These are phyloP conservation scores for Leuctra nigra DNA, from an alignment of 2,888 invertebrate species.

Conservation along the genomic window DNA sequence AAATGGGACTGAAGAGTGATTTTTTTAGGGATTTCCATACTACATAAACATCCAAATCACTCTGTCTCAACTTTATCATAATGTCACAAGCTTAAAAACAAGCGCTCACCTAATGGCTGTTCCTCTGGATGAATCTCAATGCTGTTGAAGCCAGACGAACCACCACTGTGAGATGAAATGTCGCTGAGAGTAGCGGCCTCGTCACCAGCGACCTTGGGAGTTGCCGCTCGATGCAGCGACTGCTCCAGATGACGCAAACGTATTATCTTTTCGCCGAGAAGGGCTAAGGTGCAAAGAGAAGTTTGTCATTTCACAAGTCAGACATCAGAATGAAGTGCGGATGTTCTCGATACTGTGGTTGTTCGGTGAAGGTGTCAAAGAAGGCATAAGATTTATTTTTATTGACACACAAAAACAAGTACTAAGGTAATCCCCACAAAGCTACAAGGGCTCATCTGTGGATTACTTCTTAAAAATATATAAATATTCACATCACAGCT, in stretches of 20 bases:
- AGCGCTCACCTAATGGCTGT: too few species aligned
- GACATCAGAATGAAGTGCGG: too few species aligned
- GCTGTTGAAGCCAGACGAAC: conserved; percentile 57
- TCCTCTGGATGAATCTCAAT: conserved; percentile 61
- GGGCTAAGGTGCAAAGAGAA: conserved; percentile 38
- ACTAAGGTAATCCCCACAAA: too few species aligned
- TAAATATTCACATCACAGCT: not conserved
- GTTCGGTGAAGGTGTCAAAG: too few species aligned
- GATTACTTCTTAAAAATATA: not conserved
- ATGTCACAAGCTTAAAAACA: too few species aligned
- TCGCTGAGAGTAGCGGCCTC: conserved; percentile 60
- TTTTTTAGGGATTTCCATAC: not conserved
- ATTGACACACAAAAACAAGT: too few species aligned
- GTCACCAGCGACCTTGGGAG: conserved; percentile 33
- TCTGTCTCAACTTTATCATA: too few species aligned
- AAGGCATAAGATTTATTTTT: too few species aligned
- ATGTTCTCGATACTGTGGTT: too few species aligned
- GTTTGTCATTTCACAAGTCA: too few species aligned
- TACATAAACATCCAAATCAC: too few species aligned
- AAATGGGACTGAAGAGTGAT: not conserved
- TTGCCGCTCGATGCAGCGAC: conserved; percentile 56
- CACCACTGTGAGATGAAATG: conserved; percentile 54
- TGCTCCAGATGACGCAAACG: conserved; percentile 72
- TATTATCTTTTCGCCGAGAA: conserved; percentile 77
- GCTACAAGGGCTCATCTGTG: too few species aligned